Evolutionary conservation across 2,113 vertebrate species (phyloP), one percentile per base, ranked within the genome.

Genomic region (Tricholaema leucomelas): DNA sequence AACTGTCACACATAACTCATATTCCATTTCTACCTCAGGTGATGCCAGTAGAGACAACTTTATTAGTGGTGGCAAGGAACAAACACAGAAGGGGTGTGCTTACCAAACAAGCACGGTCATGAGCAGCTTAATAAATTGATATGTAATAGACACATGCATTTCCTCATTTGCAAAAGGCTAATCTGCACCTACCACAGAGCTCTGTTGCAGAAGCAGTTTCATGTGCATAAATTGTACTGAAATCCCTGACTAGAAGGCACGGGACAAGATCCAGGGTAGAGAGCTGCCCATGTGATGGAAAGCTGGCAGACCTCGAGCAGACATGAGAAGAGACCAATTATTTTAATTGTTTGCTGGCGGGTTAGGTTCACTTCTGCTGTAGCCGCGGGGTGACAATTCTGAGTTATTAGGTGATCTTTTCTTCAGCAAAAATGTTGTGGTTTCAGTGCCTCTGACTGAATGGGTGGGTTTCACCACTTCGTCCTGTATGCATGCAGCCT

Each of bases 181-280:
- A 78, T 75, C 72, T 86, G 78, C 81, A 87, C 87, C 92, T 91
- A 93, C 78, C 91, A 79, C 89, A 93, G 81, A 91, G 88, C 50
- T 83, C 36, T 58, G 63, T n/a, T 69, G 25, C 33, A 60, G 91
- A 74, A 64, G 74, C 4, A 2, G 63, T 44, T 86, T 56, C 59
- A 25, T 24, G 54, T 19, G 24, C 15, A 65, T 44, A 73, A 93
- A 79, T 33, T 54, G 54, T 64, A 25, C 61, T 85, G 63, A 81
- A 91, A 87, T 93, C 54, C n/a, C 50, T 65, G 63, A 55, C 72
- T 85, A 79, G 92, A 84, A 91, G 74, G 70, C 74, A 72, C 40
- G 74, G 87, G 74, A 94, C 59, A 90, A 65, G 66, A 90, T 85
- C 85, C 84, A 91, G 94, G 38, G 66, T 72, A 65, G 77, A 81